Conservation (phyloP, 2,888 invertebrate genomes). For the Serrognathus titanus region DNA sequence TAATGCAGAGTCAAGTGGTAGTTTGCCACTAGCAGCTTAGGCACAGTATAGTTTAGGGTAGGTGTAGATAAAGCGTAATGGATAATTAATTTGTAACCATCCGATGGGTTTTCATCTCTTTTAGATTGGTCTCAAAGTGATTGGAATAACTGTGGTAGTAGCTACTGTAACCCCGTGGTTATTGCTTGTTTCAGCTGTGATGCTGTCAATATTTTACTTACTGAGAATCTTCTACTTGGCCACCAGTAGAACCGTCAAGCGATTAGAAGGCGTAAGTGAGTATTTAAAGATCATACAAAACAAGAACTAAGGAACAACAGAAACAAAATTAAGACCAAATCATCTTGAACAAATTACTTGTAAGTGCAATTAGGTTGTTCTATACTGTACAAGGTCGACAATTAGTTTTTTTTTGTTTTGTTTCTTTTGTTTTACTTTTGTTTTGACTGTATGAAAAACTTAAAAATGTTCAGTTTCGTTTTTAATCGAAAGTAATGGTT, state of each 20-base stretch:
- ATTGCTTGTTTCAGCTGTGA: conserved; percentile 59
- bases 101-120: background rate
- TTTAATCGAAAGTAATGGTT: background rate
- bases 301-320: background rate
- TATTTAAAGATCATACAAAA: background rate
- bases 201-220: conserved; percentile 61
- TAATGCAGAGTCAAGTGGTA: too few species aligned
- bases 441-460: background rate
- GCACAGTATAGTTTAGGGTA: too few species aligned
- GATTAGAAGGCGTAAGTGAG: conserved; percentile 59
- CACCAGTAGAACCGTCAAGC: conserved; percentile 70
- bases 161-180: conserved; percentile 57
- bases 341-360: too few species aligned
- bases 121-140: conserved; percentile 19
- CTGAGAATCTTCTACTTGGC: conserved; percentile 63
- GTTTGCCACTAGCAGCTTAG: too few species aligned
- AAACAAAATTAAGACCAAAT: background rate
- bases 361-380: background rate
- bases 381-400: background rate
- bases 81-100: too few species aligned
- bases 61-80: too few species aligned
- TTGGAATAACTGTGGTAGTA: conserved; percentile 20
- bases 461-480: too few species aligned
- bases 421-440: background rate
- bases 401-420: background rate